These are phyloP conservation scores for Galendromus occidentalis DNA, from an alignment of 1,140 invertebrate genomes.

Conservation along the genomic window DNA sequence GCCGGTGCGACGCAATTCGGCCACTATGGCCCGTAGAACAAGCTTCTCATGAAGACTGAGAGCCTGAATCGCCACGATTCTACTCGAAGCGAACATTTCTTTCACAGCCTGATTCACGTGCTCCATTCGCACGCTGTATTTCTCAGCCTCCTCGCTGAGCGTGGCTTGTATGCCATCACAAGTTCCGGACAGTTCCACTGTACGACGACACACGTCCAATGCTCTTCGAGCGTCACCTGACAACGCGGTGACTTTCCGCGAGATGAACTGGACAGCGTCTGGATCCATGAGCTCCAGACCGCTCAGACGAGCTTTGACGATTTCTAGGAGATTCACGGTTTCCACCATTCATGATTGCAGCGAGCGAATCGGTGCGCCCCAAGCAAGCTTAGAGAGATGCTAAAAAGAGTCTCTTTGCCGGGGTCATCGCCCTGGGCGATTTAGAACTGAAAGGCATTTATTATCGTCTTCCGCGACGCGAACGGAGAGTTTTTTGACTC, in stretches of 20 bases:
- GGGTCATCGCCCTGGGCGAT: too few species aligned
- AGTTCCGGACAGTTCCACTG: conserved; percentile 59
- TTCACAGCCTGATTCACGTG: conserved; percentile 64
- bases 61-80: conserved; percentile 56
- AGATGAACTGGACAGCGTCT: conserved; percentile 71
- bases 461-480: too few species aligned
- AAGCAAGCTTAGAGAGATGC: too few species aligned
- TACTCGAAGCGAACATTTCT: conserved; percentile 71
- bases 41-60: conserved; percentile 44
- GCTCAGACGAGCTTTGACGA: conserved; percentile 32
- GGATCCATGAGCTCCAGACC: conserved; percentile 43
- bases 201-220: conserved; percentile 72
- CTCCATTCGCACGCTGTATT: conserved; percentile 39
- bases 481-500: too few species aligned
- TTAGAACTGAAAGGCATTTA: too few species aligned
- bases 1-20: conserved; percentile 52
- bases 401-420: too few species aligned
- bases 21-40: conserved; percentile 54
- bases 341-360: too few species aligned
- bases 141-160: conserved; percentile 15
- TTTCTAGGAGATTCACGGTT: conserved; percentile 62
- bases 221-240: conserved; percentile 89
- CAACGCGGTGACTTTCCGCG: conserved; percentile 70
- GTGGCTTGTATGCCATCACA: conserved; percentile 15
- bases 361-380: too few species aligned